These are phyloP conservation scores for Rhodophaea formosa DNA, from an alignment of 2,888 invertebrate genomes.

Conservation along the genomic window DNA sequence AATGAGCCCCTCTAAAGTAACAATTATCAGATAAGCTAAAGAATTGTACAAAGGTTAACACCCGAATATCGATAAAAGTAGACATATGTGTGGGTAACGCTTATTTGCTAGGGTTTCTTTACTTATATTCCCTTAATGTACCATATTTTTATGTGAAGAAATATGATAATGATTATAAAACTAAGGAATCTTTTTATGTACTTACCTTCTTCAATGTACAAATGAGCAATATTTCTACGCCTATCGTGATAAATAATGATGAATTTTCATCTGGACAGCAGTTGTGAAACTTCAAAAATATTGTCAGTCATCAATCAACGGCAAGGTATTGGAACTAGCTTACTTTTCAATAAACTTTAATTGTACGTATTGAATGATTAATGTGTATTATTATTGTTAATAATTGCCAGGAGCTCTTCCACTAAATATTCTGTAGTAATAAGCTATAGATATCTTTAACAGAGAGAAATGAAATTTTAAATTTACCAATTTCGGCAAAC, in stretches of 20 bases:
- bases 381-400: background rate
- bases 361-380: background rate
- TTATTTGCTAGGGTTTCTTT: background rate
- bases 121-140: no score
- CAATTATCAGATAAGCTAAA: background rate
- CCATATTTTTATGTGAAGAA: no score
- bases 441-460: no score
- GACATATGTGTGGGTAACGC: background rate
- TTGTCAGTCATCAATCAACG: conserved; percentile 1
- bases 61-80: background rate
- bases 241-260: background rate
- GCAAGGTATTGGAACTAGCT: background rate
- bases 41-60: background rate
- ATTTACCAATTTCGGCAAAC: no score
- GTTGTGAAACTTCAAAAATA: background rate
- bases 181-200: no score
- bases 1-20: conserved; percentile 37
- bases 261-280: background rate
- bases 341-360: background rate
- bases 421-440: background rate
- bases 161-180: no score
- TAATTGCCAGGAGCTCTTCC: background rate
- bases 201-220: no score
- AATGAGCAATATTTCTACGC: background rate
- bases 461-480: no score